Evolutionary conservation across 2,797 vertebrate species (phyloP), one percentile per base, ranked within the genome.

Genomic region (Mormyrops attenuatus): DNA sequence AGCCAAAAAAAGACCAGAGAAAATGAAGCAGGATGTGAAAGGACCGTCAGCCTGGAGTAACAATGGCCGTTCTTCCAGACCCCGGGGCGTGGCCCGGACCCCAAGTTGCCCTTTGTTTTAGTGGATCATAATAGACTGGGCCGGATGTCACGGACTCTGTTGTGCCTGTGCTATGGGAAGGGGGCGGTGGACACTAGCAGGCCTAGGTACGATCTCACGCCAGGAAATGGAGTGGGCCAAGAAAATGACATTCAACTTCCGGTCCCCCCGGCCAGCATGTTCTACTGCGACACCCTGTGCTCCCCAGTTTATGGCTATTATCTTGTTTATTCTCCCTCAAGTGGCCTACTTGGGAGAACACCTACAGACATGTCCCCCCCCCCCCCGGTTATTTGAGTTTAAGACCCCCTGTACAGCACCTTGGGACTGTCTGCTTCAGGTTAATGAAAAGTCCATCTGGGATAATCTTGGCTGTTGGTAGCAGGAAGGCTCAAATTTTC

Each of bases 21-120:
- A 82, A 47, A 91, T 8, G 89, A 84, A 26, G 85, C 91, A 91
- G 91, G 91, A 92, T 90, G 86, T 66, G 57, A 87, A 87, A 63
- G 90, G 87, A 41, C 34, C 13, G 5, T 80, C 53, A 73, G 85
- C 17, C 49, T 63, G 17, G 89, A 91, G 52, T 66, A 90, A 92
- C 91, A 92, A 92, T 90, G 89, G 11, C n/a, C 53, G 86, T 89
- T 73, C 52, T 57, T 66, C 89, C 84, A 89, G 55, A 2, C 26
- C 1, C 44, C 15, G 3, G 49, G 84, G 22, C 50, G 30, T 82
- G 13, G 22, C 44, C 88, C 47, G 82, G 77, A 30, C 52, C 13
- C n/a, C 80, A 47, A 82, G 84, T 50, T 89, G 89, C 87, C 84
- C 88, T 87, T 82, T 89, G 63, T 90, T 77, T 90, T 63, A 90